A percentile compares a stretch with the other conserved stretches of the same genome.
phyloP scores from a whole-genome alignment of 2,797 vertebrate species.

The Cryptoblepharus egeriae region DNA sequence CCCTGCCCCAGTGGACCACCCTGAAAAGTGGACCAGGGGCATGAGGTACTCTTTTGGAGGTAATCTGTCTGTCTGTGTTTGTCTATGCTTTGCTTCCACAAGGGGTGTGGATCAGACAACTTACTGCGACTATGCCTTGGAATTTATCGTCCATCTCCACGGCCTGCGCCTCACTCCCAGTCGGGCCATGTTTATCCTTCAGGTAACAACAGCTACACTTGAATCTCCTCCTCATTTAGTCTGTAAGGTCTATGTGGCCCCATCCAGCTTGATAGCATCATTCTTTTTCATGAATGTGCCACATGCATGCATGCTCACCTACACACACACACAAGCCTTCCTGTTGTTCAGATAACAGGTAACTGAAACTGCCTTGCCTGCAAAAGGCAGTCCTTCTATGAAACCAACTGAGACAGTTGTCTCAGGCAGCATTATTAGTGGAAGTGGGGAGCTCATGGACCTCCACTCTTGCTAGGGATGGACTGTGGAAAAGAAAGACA shows the following conservation, averaged over 20 bases:
- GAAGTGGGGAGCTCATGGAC: too few species aligned
- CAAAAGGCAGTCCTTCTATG: too few species aligned
- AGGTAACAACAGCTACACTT: constrained; percentile 14
- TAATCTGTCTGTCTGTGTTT: fast-evolving
- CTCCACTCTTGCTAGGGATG: too few species aligned
- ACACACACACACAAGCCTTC: too few species aligned
- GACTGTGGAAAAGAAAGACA: too few species aligned
- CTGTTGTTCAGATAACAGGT: too few species aligned
- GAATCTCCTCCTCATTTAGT: fast-evolving
- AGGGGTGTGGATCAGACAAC: constrained; percentile 62
- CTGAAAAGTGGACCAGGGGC: too few species aligned
- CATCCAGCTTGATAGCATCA: not conserved
- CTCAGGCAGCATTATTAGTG: too few species aligned
- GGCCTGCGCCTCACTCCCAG: constrained; percentile 54
- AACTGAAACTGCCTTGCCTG: too few species aligned
- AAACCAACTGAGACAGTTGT: too few species aligned
- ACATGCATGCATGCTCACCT: too few species aligned
- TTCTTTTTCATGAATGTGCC: too few species aligned
- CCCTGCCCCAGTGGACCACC: not conserved
- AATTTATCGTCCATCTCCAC: constrained; percentile 63
- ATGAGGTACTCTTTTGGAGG: not conserved
- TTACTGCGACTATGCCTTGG: constrained; percentile 67
- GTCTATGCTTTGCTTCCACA: not conserved
- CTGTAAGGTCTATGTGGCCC: not conserved
- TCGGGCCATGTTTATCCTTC: constrained; percentile 23